Percentiles rank a stretch among this genome's conserved stretches.
phyloP scores from a whole-genome alignment of 2,113 vertebrate species.

The Thomomys bottae region DNA sequence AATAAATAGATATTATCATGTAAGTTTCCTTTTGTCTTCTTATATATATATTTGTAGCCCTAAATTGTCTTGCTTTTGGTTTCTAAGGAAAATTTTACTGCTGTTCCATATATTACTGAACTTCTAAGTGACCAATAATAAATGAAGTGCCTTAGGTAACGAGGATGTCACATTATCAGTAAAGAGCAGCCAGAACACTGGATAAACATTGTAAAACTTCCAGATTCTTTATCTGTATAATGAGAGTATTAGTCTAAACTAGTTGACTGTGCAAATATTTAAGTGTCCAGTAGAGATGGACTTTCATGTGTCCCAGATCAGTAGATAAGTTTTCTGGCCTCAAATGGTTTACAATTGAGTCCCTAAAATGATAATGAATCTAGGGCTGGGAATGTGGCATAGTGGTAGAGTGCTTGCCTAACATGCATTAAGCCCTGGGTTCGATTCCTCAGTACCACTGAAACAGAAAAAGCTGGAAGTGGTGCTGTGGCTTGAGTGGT shows the following conservation, averaged over 20 bases:
- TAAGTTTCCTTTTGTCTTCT: conserved; percentile 31
- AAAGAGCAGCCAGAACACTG: not conserved
- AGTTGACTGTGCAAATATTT: conserved; percentile 40
- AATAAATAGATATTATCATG: conserved; percentile 44
- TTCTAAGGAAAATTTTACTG: not conserved
- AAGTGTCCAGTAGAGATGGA: not conserved
- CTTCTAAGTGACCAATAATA: conserved; percentile 13
- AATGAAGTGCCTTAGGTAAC: not conserved
- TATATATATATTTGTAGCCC: conserved; percentile 9
- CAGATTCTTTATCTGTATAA: not conserved
- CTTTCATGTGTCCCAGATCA: not conserved
- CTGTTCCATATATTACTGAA: not conserved
- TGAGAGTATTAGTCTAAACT: not conserved
- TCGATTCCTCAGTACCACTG: no score
- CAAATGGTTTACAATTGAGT: conserved; percentile 18
- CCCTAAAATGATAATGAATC: conserved; percentile 20
- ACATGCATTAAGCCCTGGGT: no score
- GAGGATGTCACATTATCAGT: not conserved
- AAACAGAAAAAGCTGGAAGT: no score
- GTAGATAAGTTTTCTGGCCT: not conserved
- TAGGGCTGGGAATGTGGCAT: not conserved
- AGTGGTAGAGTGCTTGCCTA: not conserved
- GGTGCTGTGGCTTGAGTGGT: no score
- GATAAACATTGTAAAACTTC: conserved; percentile 22
- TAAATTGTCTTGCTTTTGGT: conserved; percentile 43